Conservation (phyloP, 2,113 vertebrate genomes). For the Hiodon tergisus region DNA sequence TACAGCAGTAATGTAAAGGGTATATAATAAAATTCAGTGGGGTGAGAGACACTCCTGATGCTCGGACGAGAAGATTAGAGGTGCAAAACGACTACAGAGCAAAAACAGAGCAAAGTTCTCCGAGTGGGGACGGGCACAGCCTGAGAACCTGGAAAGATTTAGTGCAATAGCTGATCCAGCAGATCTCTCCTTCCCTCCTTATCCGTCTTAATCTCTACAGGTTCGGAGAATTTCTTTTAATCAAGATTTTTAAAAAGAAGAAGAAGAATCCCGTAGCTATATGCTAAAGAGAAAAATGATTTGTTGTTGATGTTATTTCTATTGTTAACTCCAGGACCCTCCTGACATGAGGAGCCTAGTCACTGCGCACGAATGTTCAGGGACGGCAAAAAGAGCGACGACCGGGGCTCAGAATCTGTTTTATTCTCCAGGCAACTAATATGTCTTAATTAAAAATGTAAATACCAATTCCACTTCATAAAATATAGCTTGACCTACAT, state of each 20-base stretch:
- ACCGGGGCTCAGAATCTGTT: constrained; percentile 28
- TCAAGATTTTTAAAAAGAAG: not conserved
- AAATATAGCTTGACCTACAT: constrained; percentile 72
- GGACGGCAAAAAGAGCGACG: constrained; percentile 28
- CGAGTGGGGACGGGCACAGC: no score
- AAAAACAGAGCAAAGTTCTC: no score
- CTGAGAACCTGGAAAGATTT: no score
- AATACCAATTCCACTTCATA: constrained; percentile 62
- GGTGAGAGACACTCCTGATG: not conserved
- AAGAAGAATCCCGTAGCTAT: no score
- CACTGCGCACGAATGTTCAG: constrained; percentile 45
- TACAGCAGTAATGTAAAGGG: not conserved
- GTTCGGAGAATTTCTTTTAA: not conserved
- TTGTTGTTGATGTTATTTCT: not conserved
- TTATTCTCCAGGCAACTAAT: constrained; percentile 32
- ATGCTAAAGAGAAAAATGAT: no score
- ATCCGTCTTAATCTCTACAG: no score
- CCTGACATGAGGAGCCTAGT: constrained; percentile 7
- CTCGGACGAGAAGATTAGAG: no score
- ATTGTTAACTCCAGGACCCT: constrained; percentile 22
- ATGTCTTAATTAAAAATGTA: constrained; percentile 67
- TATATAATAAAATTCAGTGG: not conserved
- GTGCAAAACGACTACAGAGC: no score
- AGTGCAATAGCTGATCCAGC: no score
- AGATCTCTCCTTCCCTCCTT: no score